Percentiles rank a stretch among this genome's conserved stretches.
Evolutionary conservation across 2,797 vertebrate species (phyloP).

Genomic region (Gymnothorax javanicus): DNA sequence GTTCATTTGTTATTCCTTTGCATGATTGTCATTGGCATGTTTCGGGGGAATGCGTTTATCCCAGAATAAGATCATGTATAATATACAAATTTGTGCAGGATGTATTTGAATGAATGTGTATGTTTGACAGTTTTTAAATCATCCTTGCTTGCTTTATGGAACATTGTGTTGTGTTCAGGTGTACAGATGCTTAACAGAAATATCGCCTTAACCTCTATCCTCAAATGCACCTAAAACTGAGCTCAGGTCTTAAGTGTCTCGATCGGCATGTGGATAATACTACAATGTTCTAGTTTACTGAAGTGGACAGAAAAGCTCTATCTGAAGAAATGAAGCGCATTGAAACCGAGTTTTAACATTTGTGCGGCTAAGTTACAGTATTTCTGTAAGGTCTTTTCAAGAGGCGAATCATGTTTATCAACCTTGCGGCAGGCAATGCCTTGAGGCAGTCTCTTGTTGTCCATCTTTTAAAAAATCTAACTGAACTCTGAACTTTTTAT

Average conservation of each 20-base stretch:
- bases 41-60: background rate
- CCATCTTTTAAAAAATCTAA: slow-evolving; percentile 12
- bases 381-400: background rate
- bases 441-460: slow-evolving; percentile 17
- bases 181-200: background rate
- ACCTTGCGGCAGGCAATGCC: slow-evolving; percentile 14
- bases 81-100: background rate
- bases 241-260: background rate
- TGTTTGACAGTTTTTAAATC: background rate
- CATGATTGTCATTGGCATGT: background rate
- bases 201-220: background rate
- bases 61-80: background rate
- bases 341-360: background rate
- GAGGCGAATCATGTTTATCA: background rate
- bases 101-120: background rate
- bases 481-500: background rate
- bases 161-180: background rate
- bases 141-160: background rate
- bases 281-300: background rate
- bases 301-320: background rate
- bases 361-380: background rate
- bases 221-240: background rate
- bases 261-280: background rate
- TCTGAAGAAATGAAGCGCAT: background rate
- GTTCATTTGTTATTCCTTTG: slow-evolving; percentile 2